A percentile compares a stretch with the other conserved stretches of the same genome.
These are phyloP conservation scores for Heptranchias perlo DNA, from an alignment of 2,113 vertebrate species.

Conservation along the genomic window DNA sequence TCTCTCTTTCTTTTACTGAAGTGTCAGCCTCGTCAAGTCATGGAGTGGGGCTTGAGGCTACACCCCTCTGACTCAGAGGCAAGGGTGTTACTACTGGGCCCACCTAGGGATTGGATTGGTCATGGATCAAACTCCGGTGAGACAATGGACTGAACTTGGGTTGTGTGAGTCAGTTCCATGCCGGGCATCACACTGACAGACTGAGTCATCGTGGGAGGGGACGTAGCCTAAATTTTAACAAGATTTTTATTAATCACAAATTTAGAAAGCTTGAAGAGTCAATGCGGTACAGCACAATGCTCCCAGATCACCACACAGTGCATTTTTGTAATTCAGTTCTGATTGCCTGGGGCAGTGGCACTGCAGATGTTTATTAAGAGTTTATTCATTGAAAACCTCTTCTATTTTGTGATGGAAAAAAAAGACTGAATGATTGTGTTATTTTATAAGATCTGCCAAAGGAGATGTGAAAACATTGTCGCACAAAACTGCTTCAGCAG, in stretches of 20 bases:
- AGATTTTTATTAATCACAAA: too few species aligned
- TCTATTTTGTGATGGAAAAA: background rate
- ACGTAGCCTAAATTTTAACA: too few species aligned
- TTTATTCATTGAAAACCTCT: background rate
- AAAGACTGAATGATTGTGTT: background rate
- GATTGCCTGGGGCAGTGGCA: background rate
- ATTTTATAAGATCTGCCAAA: background rate
- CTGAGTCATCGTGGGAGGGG: background rate
- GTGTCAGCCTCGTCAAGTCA: background rate
- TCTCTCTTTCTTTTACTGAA: background rate
- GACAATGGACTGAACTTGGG: background rate
- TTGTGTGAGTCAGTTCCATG: background rate
- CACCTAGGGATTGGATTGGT: background rate
- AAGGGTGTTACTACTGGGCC: too few species aligned
- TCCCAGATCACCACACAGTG: background rate
- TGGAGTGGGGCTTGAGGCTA: background rate
- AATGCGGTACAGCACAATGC: background rate
- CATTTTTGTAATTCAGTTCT: background rate
- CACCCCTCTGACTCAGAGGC: too few species aligned
- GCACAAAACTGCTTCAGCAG: background rate
- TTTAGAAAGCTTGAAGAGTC: background rate
- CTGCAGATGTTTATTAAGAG: background rate
- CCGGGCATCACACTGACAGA: background rate
- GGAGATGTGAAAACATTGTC: background rate
- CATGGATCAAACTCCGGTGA: background rate